Evolutionary conservation across 2,888 invertebrate genomes (phyloP), one percentile per base, ranked within the genome.

Genomic region (Cerceris rybyensis): DNA sequence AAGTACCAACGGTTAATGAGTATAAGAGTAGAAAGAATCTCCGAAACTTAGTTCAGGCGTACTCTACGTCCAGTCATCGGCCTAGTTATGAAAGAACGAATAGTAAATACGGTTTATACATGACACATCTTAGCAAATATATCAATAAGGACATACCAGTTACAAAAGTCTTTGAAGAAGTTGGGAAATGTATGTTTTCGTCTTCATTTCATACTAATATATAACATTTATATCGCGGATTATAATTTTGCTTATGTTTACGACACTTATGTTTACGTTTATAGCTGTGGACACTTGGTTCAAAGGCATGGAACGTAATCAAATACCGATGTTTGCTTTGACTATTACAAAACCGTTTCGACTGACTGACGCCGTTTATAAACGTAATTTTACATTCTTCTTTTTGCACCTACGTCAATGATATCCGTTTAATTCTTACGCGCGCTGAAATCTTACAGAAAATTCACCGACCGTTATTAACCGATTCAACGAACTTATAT

Each of bases 31-130:
- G 83, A 6, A 89, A 89, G 39, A 89, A 90, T 87, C 77, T 90
- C 6, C 78, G 90, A 70, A 90, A 91, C 84, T 88, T 91, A 68
- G 83, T 92, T 17, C 89, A 88, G 80, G 92, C 91, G 0, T 92
- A 91, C 71, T 90, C 92, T 7, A 92, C 92, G 2, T 90, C 92
- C 17, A 90, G 90, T 78, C 83, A 91, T 75, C 83, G 90, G 14
- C 88, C 88, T 28, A 90, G 91, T 75, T 91, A 88, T 63, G 91
- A 91, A 80, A 83, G 86, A 71, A 68, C 65, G n/a, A 84, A 86
- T 70, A 86, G 80, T 76, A 83, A 86, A 42, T 90, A 88, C 78
- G 91, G 92, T 54, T 80, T 90, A 7, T 92, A 92, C 58, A 81
- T 90, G 5, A 88, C 86, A 11, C 90, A 91, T 81, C 82, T 92